These are phyloP conservation scores for Steinernema feltiae DNA, from an alignment of 1,140 invertebrate species.

Conservation along the genomic window DNA sequence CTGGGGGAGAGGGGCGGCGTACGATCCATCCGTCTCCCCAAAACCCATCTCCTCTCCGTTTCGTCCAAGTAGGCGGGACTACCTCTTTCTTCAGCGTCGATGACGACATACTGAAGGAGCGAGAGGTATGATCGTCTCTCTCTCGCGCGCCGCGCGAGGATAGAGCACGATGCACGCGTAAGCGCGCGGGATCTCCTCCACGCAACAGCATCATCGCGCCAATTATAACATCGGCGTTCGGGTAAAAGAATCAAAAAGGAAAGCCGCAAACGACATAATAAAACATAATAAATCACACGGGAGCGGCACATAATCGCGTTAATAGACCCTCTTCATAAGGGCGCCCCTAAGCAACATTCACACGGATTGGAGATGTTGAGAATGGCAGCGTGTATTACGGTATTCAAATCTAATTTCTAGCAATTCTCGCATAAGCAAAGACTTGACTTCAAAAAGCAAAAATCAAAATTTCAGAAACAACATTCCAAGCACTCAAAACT, in stretches of 20 bases:
- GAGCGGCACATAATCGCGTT: neutral
- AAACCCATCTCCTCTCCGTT: neutral
- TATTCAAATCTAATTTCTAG: too few relatives aligned
- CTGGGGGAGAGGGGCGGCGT: neutral
- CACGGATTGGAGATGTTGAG: too few relatives aligned
- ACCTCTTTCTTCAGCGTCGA: constrained; percentile 9
- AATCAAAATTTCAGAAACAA: neutral
- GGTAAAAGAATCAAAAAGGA: neutral
- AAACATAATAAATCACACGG: constrained; percentile 1
- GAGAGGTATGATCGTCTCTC: neutral
- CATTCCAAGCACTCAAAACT: too few relatives aligned
- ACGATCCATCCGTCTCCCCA: neutral
- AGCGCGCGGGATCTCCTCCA: neutral
- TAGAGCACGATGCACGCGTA: too few relatives aligned
- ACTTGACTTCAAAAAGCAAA: too few relatives aligned
- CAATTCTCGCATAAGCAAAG: too few relatives aligned
- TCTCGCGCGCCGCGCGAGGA: too few relatives aligned
- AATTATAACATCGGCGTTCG: neutral
- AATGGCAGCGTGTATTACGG: too few relatives aligned
- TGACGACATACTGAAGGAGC: neutral
- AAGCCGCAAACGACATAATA: neutral
- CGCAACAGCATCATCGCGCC: neutral
- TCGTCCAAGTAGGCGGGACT: neutral
- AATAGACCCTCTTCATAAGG: neutral
- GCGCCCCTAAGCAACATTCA: too few relatives aligned